Base-by-base conservation (phyloP, 37 sponge, comb jelly and placozoan species). In the Petrosia ficiformis region DNA sequence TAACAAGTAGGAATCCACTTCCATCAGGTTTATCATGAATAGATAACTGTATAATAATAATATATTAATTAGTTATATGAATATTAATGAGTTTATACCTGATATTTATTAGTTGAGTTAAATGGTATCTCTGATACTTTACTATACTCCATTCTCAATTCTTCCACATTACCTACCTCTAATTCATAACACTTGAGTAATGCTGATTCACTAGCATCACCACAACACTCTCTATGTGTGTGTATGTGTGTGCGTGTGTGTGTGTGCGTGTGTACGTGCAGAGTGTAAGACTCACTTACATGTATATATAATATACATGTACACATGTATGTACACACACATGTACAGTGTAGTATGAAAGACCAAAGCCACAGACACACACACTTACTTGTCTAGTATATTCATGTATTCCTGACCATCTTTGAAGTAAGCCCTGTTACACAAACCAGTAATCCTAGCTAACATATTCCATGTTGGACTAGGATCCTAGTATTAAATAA, bases 201-300 rank as follows among this genome's bases (percentile, higher is more conserved):
- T 24, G 99, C 99, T 4, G 92, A 75, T 70, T 97, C 99, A 42
- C 93, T 92, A 0, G 99, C 99, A 87, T 97, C 99, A 71, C 99
- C 95, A 41, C 73, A 52, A 36, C 90, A 88, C 31, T 72, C 73
- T 57, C 90, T 97, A 70, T 52, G 70, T 1, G 42, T 56, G 1
- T 59, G n/a, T 6, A n/a, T n/a, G n/a, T n/a, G 48, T 71, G 2
- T 43, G 65, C 2, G 44, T 25, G 11, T 64, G 19, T 25, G 44
- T n/a, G n/a, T n/a, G n/a, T n/a, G n/a, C n/a, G n/a, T n/a, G n/a
- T n/a, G 8, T 39, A 19, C n/a, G n/a, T n/a, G n/a, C 59, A 75
- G 25, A 71, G 2, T 42, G 2, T 2, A 26, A 30, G 42, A 11
- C n/a, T 4, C 41, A 75, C 61, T 24, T 61, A 34, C 68, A 69